Conservation (phyloP, 2,797 vertebrate genomes). For the Telmatherina bonti region DNA sequence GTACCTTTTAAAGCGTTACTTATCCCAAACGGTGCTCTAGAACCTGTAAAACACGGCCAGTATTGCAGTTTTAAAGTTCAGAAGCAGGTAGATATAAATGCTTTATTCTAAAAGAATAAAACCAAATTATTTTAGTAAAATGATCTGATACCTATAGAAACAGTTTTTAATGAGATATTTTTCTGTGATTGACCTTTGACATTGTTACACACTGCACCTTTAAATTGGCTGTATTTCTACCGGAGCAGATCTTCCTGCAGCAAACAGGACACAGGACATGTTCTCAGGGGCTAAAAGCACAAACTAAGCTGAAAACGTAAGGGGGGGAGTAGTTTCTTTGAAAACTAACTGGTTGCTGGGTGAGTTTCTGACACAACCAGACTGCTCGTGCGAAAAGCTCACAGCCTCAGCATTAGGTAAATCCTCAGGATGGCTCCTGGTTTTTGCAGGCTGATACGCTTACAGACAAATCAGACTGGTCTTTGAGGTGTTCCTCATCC, state of each 20-base stretch:
- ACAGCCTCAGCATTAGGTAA: not conserved
- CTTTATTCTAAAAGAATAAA: too few relatives aligned
- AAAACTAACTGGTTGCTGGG: not conserved
- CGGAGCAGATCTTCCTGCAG: not conserved
- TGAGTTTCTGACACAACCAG: not conserved
- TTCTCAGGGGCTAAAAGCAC: not conserved
- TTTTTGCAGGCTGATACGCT: slow-evolving; percentile 1
- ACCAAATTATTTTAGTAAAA: too few relatives aligned
- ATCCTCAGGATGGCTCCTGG: not conserved
- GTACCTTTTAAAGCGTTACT: too few relatives aligned
- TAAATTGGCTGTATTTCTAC: not conserved
- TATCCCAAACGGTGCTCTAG: too few relatives aligned
- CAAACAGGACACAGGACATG: not conserved
- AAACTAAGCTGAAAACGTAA: not conserved
- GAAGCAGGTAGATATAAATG: too few relatives aligned
- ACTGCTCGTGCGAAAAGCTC: not conserved
- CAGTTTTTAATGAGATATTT: not conserved
- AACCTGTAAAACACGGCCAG: too few relatives aligned
- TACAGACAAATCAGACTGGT: not conserved
- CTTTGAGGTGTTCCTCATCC: slow-evolving; percentile 13
- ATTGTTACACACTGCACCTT: not conserved
- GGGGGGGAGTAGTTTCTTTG: not conserved
- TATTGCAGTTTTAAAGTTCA: too few relatives aligned
- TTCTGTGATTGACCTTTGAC: not conserved
- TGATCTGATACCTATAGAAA: too few relatives aligned